Base-by-base conservation (phyloP, 2,797 vertebrate species). In the Pyrocephalus nanus region DNA sequence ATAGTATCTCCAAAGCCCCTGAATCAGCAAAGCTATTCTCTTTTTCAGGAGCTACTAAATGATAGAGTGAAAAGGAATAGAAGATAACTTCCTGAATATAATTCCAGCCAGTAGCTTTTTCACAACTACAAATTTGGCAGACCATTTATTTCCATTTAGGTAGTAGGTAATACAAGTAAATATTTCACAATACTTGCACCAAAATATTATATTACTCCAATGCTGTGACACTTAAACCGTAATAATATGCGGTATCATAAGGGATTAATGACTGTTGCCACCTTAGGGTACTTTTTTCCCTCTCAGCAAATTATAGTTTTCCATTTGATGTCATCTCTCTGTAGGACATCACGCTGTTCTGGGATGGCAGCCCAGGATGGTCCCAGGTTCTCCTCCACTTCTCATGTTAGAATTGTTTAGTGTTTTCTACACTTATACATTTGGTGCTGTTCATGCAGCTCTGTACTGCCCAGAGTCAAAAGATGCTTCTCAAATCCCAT, bases 391-490 rank as follows among this genome's bases (percentile, higher is more conserved):
- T 76, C 43, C 32, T 51, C 12, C 20, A 13, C 8, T 73, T 29
- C 19, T 83, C 40, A n/a, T 0, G 0, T 38, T 11, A 48, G 5
- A 73, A 18, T 8, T 70, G 51, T 70, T 43, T 0, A 53, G 19
- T 29, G 12, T 57, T 83, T 54, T 45, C 43, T 72, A 22, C 18
- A 34, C 25, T 32, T 22, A n/a, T 2, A 30, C 5, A 23, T 1
- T 1, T 3, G 6, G 26, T 12, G 6, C 3, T 81, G 16, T 15
- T 81, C 29, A 34, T 20, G 30, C 21, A 66, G 29, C 38, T 79
- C 53, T n/a, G 2, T n/a, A 10, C 32, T 20, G 5, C 8, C 30
- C 16, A 8, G 15, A 80, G 34, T 23, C 16, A 61, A 81, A 64
- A 55, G 22, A 38, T 4, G 14, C 10, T 61, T 22, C 32, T 81